Evolutionary conservation across 1,140 invertebrate species (phyloP).

Genomic region (Trigoniulus corallinus): DNA sequence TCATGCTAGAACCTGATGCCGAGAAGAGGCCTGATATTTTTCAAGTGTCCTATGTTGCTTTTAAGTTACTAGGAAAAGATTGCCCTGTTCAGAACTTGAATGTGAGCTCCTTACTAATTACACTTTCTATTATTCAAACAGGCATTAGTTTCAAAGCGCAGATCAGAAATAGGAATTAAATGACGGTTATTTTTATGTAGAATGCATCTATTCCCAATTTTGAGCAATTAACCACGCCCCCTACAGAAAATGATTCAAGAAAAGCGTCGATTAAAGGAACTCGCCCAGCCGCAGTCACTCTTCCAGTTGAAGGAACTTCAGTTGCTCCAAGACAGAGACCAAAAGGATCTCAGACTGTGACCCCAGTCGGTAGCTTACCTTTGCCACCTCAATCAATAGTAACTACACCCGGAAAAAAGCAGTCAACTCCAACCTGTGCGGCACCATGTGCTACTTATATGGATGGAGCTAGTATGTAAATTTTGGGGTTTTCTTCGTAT

Average conservation of each 20-base stretch:
- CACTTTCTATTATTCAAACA: neutral
- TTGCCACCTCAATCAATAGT: slow-evolving; percentile 25
- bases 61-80: slow-evolving; percentile 50
- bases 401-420: slow-evolving; percentile 9
- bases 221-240: slow-evolving; percentile 42
- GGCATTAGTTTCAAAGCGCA: neutral
- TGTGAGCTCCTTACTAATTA: slow-evolving; percentile 43
- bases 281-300: slow-evolving; percentile 17
- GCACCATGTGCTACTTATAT: slow-evolving; percentile 9
- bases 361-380: slow-evolving; percentile 18
- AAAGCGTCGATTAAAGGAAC: neutral
- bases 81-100: slow-evolving; percentile 68
- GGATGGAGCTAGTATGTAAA: no score
- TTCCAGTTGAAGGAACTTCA: slow-evolving; percentile 50
- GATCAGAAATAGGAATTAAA: neutral
- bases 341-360: slow-evolving; percentile 38
- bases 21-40: slow-evolving; percentile 73
- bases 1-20: slow-evolving; percentile 67
- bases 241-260: slow-evolving; percentile 40
- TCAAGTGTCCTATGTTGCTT: slow-evolving; percentile 66
- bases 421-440: slow-evolving; percentile 10
- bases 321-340: slow-evolving; percentile 70
- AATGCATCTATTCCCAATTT: slow-evolving; percentile 44
- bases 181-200: slow-evolving; percentile 24
- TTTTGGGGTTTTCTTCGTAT: no score